Evolutionary conservation across 2,797 vertebrate species (phyloP).

Genomic region (Malacoctenus gilli): DNA sequence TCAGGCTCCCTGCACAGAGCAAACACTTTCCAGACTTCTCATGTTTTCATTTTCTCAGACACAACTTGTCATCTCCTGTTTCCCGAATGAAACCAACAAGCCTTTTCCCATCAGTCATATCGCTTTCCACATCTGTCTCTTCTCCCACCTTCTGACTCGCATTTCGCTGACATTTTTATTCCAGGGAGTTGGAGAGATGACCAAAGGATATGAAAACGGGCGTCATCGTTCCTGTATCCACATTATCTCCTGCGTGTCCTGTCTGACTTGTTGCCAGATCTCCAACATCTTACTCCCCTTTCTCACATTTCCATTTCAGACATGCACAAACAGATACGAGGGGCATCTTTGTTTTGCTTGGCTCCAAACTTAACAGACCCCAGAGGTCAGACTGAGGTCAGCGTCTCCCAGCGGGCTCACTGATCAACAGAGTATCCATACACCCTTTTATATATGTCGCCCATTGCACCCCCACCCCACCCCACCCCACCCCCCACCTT

Average conservation of each 20-base stretch:
- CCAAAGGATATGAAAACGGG: conserved; percentile 35
- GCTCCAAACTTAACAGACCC: conserved; percentile 1
- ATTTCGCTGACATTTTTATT: conserved; percentile 27
- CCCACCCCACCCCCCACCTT: not conserved
- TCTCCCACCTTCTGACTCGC: conserved; percentile 16
- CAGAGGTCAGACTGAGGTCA: conserved; percentile 35
- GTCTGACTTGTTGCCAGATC: not conserved
- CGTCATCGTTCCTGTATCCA: not conserved
- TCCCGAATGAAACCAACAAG: conserved; percentile 4
- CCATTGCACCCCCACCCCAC: conserved; percentile 8
- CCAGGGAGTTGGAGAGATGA: conserved; percentile 15
- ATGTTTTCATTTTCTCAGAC: conserved; percentile 14
- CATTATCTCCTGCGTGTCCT: too few relatives aligned
- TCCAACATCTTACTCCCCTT: too few relatives aligned
- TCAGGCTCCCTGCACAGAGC: not conserved
- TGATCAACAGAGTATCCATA: conserved; percentile 13
- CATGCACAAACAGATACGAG: conserved; percentile 2
- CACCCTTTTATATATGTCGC: conserved; percentile 4
- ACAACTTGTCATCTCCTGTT: conserved; percentile 24
- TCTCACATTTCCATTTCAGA: not conserved
- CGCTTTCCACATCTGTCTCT: not conserved
- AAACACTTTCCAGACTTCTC: conserved; percentile 8
- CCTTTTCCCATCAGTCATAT: not conserved
- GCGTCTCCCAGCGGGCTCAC: conserved; percentile 10
- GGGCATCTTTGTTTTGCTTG: not conserved